Evolutionary conservation across 1,140 invertebrate genomes (phyloP).

Genomic region (Papilio helenus): DNA sequence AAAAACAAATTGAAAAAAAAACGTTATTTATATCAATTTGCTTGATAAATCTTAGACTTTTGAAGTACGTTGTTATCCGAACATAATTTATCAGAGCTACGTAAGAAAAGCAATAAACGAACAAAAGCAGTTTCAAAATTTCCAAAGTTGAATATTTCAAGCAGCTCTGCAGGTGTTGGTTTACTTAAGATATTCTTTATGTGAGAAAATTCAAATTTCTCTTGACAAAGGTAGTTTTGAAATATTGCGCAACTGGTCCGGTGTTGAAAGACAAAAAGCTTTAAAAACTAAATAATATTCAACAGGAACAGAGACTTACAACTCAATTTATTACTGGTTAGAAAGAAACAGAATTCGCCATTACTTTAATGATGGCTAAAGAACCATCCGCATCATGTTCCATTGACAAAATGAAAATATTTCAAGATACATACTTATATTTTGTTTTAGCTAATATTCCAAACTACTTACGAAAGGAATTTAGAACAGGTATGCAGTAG

Average conservation of each 20-base stretch:
- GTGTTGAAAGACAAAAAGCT: background rate
- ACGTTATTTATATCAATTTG: background rate
- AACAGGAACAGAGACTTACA: background rate
- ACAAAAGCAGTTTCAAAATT: slow-evolving; percentile 23
- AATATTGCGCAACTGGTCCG: slow-evolving; percentile 1
- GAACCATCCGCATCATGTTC: too few species aligned
- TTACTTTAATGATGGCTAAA: too few species aligned
- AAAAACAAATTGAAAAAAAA: too few species aligned
- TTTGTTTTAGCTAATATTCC: slow-evolving; percentile 1
- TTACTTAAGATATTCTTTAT: slow-evolving; percentile 13
- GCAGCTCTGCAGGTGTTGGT: slow-evolving; percentile 16
- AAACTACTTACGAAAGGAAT: background rate
- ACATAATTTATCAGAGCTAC: slow-evolving; percentile 9
- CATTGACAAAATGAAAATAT: too few species aligned
- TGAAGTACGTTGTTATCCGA: background rate
- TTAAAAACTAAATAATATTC: background rate
- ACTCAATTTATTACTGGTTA: too few species aligned
- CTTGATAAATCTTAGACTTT: background rate
- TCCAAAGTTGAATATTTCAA: slow-evolving; percentile 16
- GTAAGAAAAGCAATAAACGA: slow-evolving; percentile 29
- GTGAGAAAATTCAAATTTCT: background rate
- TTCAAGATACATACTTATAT: background rate
- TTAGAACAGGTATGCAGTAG: slow-evolving; percentile 12
- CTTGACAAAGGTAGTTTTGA: background rate
- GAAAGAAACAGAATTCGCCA: too few species aligned